A percentile compares a stretch with the other conserved stretches of the same genome.
These are phyloP conservation scores for Marasmarcha lunaedactyla DNA, from an alignment of 2,888 invertebrate genomes.

Conservation along the genomic window DNA sequence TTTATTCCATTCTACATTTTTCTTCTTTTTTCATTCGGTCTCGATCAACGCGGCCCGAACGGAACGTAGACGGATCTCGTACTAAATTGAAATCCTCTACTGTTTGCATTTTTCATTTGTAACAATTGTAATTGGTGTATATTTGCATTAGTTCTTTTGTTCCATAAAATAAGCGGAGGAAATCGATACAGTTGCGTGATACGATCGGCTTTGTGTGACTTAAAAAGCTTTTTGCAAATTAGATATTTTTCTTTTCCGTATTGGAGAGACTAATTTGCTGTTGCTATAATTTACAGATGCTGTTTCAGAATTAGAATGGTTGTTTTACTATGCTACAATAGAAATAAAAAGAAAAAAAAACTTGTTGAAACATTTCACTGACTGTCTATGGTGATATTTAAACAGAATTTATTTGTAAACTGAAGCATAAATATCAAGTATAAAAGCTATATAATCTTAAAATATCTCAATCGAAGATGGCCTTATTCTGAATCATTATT, in stretches of 20 bases:
- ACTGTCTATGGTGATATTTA: no score
- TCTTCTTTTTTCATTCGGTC: slow-evolving; percentile 56
- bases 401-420: no score
- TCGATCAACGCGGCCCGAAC: slow-evolving; percentile 57
- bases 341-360: no score
- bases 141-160: slow-evolving; percentile 52
- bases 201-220: slow-evolving; percentile 29
- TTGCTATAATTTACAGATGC: no score
- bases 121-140: slow-evolving; percentile 58
- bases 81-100: slow-evolving; percentile 24
- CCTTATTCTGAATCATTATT: no score
- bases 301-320: no score
- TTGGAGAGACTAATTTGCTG: slow-evolving; percentile 11
- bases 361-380: no score
- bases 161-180: slow-evolving; percentile 19
- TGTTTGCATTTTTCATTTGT: slow-evolving; percentile 17
- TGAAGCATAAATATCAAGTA: no score
- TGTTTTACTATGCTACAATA: no score
- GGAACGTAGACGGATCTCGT: slow-evolving; percentile 55
- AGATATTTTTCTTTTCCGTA: slow-evolving; percentile 29
- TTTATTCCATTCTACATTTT: slow-evolving; percentile 56
- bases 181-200: slow-evolving; percentile 52
- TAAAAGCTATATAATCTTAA: no score
- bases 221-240: slow-evolving; percentile 52
- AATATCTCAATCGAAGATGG: no score